Percentiles rank a stretch among this genome's conserved stretches.
These are phyloP conservation scores for Petrocephalus microphthalmus DNA, from an alignment of 2,113 vertebrate species.

Conservation along the genomic window DNA sequence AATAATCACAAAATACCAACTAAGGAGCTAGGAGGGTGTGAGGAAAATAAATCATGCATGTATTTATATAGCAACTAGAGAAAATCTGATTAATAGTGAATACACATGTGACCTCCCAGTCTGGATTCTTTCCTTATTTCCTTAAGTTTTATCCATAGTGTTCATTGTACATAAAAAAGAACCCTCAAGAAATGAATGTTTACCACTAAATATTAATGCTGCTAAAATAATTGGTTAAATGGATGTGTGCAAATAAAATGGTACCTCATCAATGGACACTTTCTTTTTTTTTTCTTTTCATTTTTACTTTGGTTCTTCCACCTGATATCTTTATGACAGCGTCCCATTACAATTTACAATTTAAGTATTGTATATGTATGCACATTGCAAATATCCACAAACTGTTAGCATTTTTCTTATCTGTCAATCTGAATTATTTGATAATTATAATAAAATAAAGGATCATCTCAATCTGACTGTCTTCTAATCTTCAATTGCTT, in stretches of 20 bases:
- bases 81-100: background rate
- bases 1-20: background rate
- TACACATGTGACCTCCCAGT: background rate
- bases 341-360: background rate
- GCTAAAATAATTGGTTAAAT: background rate
- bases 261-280: background rate
- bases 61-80: background rate
- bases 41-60: background rate
- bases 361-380: background rate
- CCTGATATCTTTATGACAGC: background rate
- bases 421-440: background rate
- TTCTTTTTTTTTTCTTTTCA: too few species aligned
- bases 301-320: background rate
- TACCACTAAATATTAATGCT: background rate
- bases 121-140: background rate
- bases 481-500: too few species aligned
- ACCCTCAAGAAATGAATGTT: background rate
- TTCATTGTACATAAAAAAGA: background rate
- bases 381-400: background rate
- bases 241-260: background rate
- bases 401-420: background rate
- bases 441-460: background rate
- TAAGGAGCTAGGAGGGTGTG: background rate
- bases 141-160: background rate
- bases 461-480: background rate